Conservation (phyloP, 1,140 invertebrate species). For the Elymnias hypermnestra region DNA sequence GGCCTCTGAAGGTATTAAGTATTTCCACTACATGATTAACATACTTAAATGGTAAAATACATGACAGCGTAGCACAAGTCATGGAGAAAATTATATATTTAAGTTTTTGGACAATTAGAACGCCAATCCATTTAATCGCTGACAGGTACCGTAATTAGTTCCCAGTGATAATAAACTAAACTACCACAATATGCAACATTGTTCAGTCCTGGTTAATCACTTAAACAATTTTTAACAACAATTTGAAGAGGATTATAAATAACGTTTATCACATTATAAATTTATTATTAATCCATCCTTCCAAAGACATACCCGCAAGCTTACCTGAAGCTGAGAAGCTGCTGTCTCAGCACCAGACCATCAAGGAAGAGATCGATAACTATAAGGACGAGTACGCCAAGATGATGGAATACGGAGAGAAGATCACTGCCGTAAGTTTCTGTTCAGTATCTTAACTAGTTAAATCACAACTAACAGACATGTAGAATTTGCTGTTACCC, state of each 20-base stretch:
- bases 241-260: too few species aligned
- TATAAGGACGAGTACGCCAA: conserved; percentile 98
- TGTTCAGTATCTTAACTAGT: background rate
- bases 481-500: background rate
- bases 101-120: too few species aligned
- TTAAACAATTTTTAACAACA: too few species aligned
- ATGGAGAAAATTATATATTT: conserved; percentile 1
- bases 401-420: conserved; percentile 99
- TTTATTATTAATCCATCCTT: background rate
- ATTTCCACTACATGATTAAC: too few species aligned
- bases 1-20: conserved; percentile 95
- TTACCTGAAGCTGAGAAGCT: conserved; percentile 97
- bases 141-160: too few species aligned
- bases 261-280: too few species aligned
- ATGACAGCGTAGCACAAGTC: too few species aligned
- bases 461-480: background rate
- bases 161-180: too few species aligned
- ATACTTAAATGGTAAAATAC: too few species aligned
- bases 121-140: too few species aligned
- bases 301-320: conserved; percentile 90
- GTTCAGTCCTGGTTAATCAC: too few species aligned
- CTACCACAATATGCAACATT: too few species aligned
- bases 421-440: conserved; percentile 87
- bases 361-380: conserved; percentile 99
- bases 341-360: conserved; percentile 96